Evolutionary conservation across 1,140 invertebrate species (phyloP), one percentile per base, ranked within the genome.

Genomic region (Diploscapter pachys): DNA sequence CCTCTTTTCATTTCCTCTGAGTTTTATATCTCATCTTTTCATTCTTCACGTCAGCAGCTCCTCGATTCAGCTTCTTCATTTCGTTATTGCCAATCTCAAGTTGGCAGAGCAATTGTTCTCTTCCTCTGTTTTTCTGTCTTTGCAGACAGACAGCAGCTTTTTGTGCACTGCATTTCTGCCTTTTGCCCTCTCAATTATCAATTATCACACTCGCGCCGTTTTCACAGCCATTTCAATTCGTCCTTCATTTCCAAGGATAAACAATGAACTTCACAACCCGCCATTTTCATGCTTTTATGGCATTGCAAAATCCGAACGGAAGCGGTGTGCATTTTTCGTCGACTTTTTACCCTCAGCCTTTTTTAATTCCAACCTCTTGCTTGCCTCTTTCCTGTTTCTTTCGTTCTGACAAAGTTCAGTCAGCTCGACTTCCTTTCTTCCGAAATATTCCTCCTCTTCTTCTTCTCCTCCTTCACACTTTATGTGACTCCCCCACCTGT

Each of bases 401-500:
- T 53, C 52, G 62, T 63, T 54, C 62, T 50, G 55, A 9, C 50
- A 51, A 11, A 61, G 52, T 72, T 55, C 71, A 64, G 55, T 9
- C 4, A 11, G 48, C 13, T 59, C 9, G 9, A 11, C 31, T 65
- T 31, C 6, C 63, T 65, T 8, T 9, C 8, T 31, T 13, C 31
- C 63, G 55, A 53, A 66, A 59, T 73, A 63, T 73, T 66, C 54
- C 53, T 13, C 56, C 48, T 63, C 53, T 66, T 66, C 54, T 55
- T 59, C 53, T 66, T 51, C 51, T 63, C 62, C 64, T 56, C 13
- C n/a, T 6, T 73, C 11, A 4, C 54, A 3, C 8, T 71, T 63
- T 71, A 53, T 3, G 4, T 57, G 52, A 13, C 62, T 71, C 55
- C 57, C 57, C 6, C n/a, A 51, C 65, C 65, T 8, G 50, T 3